Evolutionary conservation across 2,888 invertebrate genomes (phyloP).

Genomic region (Netelia melanura): DNA sequence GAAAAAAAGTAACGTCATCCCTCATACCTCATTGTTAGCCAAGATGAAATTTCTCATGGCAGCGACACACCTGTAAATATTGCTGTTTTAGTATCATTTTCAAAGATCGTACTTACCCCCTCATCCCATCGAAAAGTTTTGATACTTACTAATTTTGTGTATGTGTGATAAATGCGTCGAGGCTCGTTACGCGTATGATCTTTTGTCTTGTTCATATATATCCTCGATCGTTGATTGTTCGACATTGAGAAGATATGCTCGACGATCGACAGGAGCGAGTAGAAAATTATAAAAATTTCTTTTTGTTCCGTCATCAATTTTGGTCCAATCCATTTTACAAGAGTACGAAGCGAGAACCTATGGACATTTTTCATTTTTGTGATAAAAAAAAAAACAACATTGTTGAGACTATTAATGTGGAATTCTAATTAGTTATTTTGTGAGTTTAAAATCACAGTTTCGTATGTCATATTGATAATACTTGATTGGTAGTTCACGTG

Average conservation of each 20-base stretch:
- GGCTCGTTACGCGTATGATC: slow-evolving; percentile 41
- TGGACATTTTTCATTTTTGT: slow-evolving; percentile 58
- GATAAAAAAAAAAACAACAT: slow-evolving; percentile 56
- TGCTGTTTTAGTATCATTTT: slow-evolving; percentile 5
- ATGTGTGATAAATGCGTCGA: slow-evolving; percentile 61
- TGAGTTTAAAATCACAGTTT: slow-evolving; percentile 65
- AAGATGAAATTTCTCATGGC: not conserved
- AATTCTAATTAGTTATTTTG: slow-evolving; percentile 55
- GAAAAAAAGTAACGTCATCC: slow-evolving; percentile 21
- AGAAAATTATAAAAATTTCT: slow-evolving; percentile 15
- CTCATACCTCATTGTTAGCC: slow-evolving; percentile 2
- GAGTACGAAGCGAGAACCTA: slow-evolving; percentile 35
- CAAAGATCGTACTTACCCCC: not conserved
- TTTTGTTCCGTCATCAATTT: slow-evolving; percentile 5
- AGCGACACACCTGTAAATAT: slow-evolving; percentile 57
- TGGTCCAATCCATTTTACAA: slow-evolving; percentile 29
- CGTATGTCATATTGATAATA: slow-evolving; percentile 72
- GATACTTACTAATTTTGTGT: slow-evolving; percentile 26
- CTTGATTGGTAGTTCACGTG: slow-evolving; percentile 64
- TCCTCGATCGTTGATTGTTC: slow-evolving; percentile 16
- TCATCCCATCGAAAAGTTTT: slow-evolving; percentile 52
- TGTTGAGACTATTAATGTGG: slow-evolving; percentile 57
- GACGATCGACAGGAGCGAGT: slow-evolving; percentile 40
- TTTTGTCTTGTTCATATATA: not conserved
- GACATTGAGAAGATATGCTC: not conserved